These are phyloP conservation scores for Cherax quadricarinatus DNA, from an alignment of 1,140 invertebrate species.

Conservation along the genomic window DNA sequence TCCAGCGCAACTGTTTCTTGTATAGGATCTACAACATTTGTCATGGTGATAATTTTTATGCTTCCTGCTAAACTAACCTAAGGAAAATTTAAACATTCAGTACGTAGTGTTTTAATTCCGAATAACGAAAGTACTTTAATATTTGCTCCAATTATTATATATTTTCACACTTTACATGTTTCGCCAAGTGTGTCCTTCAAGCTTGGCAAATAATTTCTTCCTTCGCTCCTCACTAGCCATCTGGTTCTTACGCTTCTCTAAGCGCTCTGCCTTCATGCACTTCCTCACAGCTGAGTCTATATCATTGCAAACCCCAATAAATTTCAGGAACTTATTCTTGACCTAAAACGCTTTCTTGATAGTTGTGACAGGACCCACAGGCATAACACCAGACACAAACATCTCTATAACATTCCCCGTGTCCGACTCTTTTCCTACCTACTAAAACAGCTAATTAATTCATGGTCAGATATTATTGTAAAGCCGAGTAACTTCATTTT, in stretches of 20 bases:
- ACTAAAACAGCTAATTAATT: too few relatives aligned
- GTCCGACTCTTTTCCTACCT: too few relatives aligned
- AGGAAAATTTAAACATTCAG: neutral
- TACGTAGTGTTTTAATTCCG: neutral
- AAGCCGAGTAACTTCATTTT: too few relatives aligned
- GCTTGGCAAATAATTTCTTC: constrained; percentile 41
- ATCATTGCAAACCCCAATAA: constrained; percentile 45
- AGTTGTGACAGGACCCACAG: too few relatives aligned
- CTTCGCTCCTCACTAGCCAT: constrained; percentile 2
- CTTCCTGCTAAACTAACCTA: too few relatives aligned
- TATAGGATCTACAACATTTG: constrained; percentile 6
- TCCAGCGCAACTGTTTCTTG: constrained; percentile 38
- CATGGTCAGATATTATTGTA: too few relatives aligned
- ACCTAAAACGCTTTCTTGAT: too few relatives aligned
- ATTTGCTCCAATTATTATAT: neutral
- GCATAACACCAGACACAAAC: too few relatives aligned
- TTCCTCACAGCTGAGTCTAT: constrained; percentile 50
- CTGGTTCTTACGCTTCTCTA: constrained; percentile 27
- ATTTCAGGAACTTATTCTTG: constrained; percentile 62
- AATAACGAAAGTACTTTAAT: neutral
- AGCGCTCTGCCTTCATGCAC: constrained; percentile 55
- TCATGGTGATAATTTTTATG: neutral
- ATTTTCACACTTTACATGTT: neutral
- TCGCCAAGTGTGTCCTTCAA: constrained; percentile 30
- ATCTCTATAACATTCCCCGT: too few relatives aligned